Conservation (phyloP, 2,113 vertebrate species). For the Salvelinus fontinalis region DNA sequence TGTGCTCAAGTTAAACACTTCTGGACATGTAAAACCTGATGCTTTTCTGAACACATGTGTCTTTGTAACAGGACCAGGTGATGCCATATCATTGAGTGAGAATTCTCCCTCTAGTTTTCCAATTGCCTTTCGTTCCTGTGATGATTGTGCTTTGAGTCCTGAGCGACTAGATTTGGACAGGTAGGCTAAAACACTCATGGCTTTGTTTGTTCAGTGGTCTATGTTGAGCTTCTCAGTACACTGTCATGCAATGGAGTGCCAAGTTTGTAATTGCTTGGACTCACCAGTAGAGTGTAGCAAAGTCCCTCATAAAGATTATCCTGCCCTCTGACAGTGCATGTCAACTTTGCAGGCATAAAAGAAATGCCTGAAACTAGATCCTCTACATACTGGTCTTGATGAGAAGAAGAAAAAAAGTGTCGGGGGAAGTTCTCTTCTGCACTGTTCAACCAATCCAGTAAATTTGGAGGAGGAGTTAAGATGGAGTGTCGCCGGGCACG, state of each 20-base stretch:
- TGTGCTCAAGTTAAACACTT: neutral
- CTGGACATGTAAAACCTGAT: neutral
- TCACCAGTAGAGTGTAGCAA: slow-evolving; percentile 70
- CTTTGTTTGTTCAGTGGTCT: neutral
- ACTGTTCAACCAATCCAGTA: no score
- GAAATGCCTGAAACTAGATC: no score
- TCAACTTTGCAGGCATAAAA: neutral
- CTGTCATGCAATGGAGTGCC: neutral
- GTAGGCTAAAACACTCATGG: slow-evolving; percentile 62
- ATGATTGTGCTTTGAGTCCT: slow-evolving; percentile 75
- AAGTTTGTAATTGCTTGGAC: neutral
- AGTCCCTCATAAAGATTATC: slow-evolving; percentile 31
- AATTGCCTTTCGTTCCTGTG: slow-evolving; percentile 71
- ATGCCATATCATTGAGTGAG: slow-evolving; percentile 30
- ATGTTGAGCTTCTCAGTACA: neutral
- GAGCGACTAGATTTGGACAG: slow-evolving; percentile 87
- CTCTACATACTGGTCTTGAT: no score
- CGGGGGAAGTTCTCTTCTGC: no score
- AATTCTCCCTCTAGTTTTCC: slow-evolving; percentile 59
- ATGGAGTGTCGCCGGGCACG: no score
- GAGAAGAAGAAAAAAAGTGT: no score
- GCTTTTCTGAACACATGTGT: neutral
- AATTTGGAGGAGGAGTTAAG: no score
- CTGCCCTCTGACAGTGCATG: neutral
- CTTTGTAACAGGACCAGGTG: slow-evolving; percentile 37